Evolutionary conservation across 2,888 invertebrate genomes (phyloP), one percentile per base, ranked within the genome.

Genomic region (Tanypteryx hageni): DNA sequence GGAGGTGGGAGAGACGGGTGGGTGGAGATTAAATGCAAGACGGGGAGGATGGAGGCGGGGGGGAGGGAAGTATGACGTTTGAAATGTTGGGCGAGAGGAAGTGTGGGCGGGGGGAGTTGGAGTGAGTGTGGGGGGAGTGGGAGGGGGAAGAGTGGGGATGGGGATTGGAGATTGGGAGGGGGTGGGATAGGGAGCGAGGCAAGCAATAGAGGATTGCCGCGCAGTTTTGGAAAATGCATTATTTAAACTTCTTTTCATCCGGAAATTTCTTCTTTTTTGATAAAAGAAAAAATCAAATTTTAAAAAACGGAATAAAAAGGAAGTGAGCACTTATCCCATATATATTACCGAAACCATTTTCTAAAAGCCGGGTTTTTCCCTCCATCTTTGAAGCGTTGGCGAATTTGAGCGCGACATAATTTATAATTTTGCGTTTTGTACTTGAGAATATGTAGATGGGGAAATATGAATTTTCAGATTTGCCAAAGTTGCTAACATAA

Each of bases 171-270:
- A n/a, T n/a, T n/a, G 56, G 22, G 82, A 13, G 44, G 4, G n/a
- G 76, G 18, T 22, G 14, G n/a, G 76, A 76, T 10, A 11, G 56
- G 89, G 64, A 44, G 14, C 44, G 44, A 64, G 89, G 56, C 18
- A 22, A 59, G 89, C 44, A 89, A 64, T 64, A 68, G 89, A 89
- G 64, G 89, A 64, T 89, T 64, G 89, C 44, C 89, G 64, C 64
- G 61, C 89, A n/a, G 89, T 89, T 89, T 89, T 44, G 89, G 89
- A 89, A 89, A 89, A 68, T 89, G 89, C 89, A 89, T 89, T 89
- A 89, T 89, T 89, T 89, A 89, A 89, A 89, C 89, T 64, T 89
- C 68, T 89, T 89, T 89, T 89, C 76, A 76, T 76, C 44, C 44
- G 89, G 89, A 68, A 44, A 13, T 59, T 61, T 86, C 64, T 64